A percentile compares a stretch with the other conserved stretches of the same genome.
These are phyloP conservation scores for Ptychochromis oligacanthus DNA, from an alignment of 2,113 vertebrate species.

Conservation along the genomic window DNA sequence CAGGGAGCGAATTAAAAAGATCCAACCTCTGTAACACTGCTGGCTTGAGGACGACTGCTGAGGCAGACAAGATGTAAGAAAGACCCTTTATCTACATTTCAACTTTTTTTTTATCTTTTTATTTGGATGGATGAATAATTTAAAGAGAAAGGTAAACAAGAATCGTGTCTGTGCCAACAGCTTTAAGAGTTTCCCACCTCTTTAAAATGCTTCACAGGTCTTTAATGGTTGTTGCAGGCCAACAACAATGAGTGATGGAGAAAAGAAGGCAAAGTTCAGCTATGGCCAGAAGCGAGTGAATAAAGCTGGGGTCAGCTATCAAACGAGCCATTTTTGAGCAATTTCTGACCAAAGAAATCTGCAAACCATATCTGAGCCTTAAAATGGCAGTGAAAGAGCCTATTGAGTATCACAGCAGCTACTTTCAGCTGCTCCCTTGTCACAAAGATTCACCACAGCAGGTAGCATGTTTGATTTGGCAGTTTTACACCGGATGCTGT, in stretches of 20 bases:
- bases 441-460: too few species aligned
- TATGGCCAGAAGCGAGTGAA: neutral
- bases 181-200: conserved; percentile 32
- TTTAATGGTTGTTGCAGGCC: neutral
- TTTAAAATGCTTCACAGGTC: conserved; percentile 18
- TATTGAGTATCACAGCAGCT: neutral
- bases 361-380: neutral
- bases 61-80: conserved; percentile 38
- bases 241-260: neutral
- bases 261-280: conserved; percentile 15
- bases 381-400: neutral
- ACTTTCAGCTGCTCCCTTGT: too few species aligned
- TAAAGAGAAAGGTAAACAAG: conserved; percentile 32
- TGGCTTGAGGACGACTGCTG: conserved; percentile 37
- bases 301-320: neutral
- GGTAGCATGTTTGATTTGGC: too few species aligned
- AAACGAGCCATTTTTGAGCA: neutral
- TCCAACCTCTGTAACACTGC: conserved; percentile 36
- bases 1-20: conserved; percentile 50
- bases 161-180: conserved; percentile 5
- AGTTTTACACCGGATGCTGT: too few species aligned
- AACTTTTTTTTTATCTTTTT: neutral
- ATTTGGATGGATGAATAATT: conserved; percentile 23
- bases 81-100: conserved; percentile 11
- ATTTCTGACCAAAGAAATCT: neutral